Percentiles rank a stretch among this genome's conserved stretches.
These are phyloP conservation scores for Steromphala cineraria DNA, from an alignment of 2,888 invertebrate species.

Conservation along the genomic window DNA sequence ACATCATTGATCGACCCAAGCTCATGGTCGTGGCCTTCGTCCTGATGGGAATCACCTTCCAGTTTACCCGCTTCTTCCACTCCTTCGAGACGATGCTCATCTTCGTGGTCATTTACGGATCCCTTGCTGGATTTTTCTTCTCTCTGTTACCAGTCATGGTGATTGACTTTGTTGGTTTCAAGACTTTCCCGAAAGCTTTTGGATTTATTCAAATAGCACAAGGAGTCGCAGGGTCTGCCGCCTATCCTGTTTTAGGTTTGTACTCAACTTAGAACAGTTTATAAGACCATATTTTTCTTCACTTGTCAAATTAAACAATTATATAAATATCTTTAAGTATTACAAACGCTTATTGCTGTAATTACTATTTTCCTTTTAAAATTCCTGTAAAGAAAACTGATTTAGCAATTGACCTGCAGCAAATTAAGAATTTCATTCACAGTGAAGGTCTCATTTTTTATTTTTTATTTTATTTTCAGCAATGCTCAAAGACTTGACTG, in stretches of 20 bases:
- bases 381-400: too few species aligned
- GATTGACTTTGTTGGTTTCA: constrained; percentile 23
- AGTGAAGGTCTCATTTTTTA: too few species aligned
- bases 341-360: too few species aligned
- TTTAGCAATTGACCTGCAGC: too few species aligned
- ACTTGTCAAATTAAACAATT: too few species aligned
- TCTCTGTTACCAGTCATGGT: constrained; percentile 16
- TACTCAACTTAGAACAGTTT: too few species aligned
- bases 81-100: constrained; percentile 9
- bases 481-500: neutral
- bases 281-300: too few species aligned
- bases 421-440: too few species aligned
- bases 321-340: too few species aligned
- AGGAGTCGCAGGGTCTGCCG: neutral
- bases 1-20: constrained; percentile 11
- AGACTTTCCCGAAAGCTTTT: constrained; percentile 22
- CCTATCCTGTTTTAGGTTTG: constrained; percentile 22
- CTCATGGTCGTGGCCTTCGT: neutral
- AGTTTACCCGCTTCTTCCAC: constrained; percentile 5
- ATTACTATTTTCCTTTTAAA: too few species aligned
- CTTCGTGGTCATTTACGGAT: neutral
- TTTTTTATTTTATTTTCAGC: neutral
- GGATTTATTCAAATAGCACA: constrained; percentile 25
- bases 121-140: constrained; percentile 24
- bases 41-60: constrained; percentile 8